Conservation (phyloP, 2,797 vertebrate species). For the Parambassis ranga region DNA sequence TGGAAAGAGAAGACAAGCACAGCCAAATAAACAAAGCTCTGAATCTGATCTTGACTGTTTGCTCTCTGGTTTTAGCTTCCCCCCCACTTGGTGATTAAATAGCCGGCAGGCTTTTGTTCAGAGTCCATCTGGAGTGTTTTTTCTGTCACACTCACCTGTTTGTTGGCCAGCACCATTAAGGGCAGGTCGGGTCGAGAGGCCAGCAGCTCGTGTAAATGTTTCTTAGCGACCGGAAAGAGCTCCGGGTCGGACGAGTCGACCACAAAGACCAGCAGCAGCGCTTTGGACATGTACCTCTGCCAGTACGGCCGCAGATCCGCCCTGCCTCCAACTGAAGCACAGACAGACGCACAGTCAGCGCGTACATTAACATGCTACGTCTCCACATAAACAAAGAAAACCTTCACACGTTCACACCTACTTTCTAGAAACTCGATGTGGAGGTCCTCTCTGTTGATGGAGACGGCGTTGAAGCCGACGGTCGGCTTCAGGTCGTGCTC, state of each 20-base stretch:
- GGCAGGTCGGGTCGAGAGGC: conserved; percentile 81
- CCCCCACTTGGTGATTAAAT: too few relatives aligned
- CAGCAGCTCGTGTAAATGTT: conserved; percentile 85
- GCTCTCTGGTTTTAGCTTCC: too few relatives aligned
- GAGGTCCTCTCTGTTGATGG: conserved; percentile 81
- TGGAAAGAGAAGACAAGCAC: conserved; percentile 51
- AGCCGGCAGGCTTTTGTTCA: too few relatives aligned
- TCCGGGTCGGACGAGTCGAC: conserved; percentile 86
- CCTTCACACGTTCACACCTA: conserved; percentile 60
- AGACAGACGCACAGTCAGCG: background rate
- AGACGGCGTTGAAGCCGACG: conserved; percentile 87
- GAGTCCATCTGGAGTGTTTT: background rate
- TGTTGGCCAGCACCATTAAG: conserved; percentile 92
- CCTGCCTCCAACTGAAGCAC: conserved; percentile 86
- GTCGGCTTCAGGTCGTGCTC: conserved; percentile 85
- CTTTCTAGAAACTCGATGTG: conserved; percentile 93
- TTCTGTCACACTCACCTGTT: conserved; percentile 85
- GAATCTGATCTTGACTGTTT: too few relatives aligned
- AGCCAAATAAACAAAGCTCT: too few relatives aligned
- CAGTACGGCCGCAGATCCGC: conserved; percentile 87
- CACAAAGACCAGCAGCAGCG: conserved; percentile 88
- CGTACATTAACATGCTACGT: too few relatives aligned
- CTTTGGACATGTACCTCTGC: conserved; percentile 85
- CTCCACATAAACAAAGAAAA: background rate
- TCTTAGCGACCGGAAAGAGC: conserved; percentile 86